These are phyloP conservation scores for Drosophila parvula DNA, from an alignment of 1,140 invertebrate genomes.

Conservation along the genomic window DNA sequence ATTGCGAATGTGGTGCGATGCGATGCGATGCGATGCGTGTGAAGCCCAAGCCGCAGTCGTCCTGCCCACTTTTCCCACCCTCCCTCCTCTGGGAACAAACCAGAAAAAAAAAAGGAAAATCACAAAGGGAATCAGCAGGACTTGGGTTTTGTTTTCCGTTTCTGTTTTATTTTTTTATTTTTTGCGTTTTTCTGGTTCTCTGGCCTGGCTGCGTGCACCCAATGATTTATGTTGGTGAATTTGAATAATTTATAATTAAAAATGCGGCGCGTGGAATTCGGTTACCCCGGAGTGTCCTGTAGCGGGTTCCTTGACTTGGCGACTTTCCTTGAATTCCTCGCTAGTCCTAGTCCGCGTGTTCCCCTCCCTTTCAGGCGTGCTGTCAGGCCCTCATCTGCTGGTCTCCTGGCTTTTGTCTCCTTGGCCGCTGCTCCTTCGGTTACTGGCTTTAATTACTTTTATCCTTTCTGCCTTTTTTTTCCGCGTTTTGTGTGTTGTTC, in stretches of 20 bases:
- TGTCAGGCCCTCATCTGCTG: constrained; percentile 39
- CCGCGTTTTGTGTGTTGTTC: constrained; percentile 33
- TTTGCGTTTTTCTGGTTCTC: constrained; percentile 4
- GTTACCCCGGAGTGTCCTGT: constrained; percentile 75
- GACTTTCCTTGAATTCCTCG: constrained; percentile 8
- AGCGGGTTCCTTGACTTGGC: constrained; percentile 42
- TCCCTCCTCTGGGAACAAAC: constrained; percentile 15
- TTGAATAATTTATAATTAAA: constrained; percentile 83
- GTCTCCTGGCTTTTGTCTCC: constrained; percentile 32
- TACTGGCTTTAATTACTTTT: constrained; percentile 76
- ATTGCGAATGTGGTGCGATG: constrained; percentile 80
- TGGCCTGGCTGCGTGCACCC: constrained; percentile 62
- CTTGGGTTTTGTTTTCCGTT: constrained; percentile 41
- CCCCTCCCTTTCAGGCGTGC: constrained; percentile 27
- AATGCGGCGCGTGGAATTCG: constrained; percentile 74
- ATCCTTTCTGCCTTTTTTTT: constrained; percentile 54
- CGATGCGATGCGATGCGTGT: constrained; percentile 67
- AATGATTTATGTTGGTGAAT: constrained; percentile 80
- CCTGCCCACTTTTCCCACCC: constrained; percentile 50
- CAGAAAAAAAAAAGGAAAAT: constrained; percentile 9
- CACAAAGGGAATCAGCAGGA: constrained; percentile 32
- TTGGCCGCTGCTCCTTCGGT: constrained; percentile 30
- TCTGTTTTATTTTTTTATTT: background rate
- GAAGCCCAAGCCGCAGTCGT: constrained; percentile 45
- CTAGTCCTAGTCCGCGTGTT: background rate